Conservation (phyloP, 2,113 vertebrate species). For the Malurus cyaneus region DNA sequence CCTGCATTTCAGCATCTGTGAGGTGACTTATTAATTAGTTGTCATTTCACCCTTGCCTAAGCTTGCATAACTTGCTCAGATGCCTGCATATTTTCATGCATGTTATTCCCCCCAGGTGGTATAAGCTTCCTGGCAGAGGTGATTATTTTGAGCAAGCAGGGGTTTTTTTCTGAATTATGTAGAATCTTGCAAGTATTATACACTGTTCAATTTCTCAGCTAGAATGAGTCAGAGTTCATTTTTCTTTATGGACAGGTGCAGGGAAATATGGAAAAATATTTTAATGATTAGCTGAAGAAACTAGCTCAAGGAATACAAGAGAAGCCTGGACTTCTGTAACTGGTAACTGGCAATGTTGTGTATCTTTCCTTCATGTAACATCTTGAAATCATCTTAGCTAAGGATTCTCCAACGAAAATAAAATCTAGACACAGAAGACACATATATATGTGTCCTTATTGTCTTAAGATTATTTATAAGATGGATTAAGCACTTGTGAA, state of each 20-base stretch:
- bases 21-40: not conserved
- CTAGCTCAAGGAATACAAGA: not conserved
- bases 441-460: not conserved
- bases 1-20: not conserved
- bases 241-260: not conserved
- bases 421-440: not conserved
- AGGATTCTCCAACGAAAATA: not conserved
- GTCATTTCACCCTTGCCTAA: not conserved
- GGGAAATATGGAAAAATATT: not conserved
- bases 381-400: not conserved
- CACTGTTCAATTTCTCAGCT: not conserved
- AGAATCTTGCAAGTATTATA: not conserved
- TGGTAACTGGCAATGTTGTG: not conserved
- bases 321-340: not conserved
- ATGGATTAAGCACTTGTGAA: not conserved
- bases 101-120: not conserved
- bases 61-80: not conserved
- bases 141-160: not conserved
- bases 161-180: not conserved
- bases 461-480: not conserved
- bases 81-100: constrained; percentile 28
- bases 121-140: not conserved
- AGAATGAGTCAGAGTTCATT: not conserved
- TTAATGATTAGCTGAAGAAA: not conserved
- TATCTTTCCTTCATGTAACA: not conserved